Evolutionary conservation across 2,113 vertebrate genomes (phyloP), one percentile per base, ranked within the genome.

Genomic region (Pollachius pollachius): DNA sequence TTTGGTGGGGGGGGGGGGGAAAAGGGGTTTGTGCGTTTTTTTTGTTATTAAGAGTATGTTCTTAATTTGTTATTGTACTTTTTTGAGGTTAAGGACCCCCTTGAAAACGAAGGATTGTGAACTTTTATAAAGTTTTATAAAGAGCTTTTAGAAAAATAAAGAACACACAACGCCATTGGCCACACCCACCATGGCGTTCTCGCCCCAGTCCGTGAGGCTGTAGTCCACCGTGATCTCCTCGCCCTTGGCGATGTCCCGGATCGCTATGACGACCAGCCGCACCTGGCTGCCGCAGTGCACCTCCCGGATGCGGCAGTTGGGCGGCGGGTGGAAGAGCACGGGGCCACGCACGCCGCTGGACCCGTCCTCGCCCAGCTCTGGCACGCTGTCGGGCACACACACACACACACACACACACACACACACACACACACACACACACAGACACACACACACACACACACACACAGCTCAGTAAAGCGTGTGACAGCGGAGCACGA

Each of bases 191-290:
- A 93, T 77, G 34, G 90, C 76, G 15, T 92, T 93, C 60, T 93
- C 92, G 27, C 92, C 88, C 91, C 91, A 92, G 74, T 93, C 91
- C 0, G 88, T 90, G 76, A 92, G 85, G 79, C 91, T 92, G 86
- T 93, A 93, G 85, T 93, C 92, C 69, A 93, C 91, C 0, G 92
- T 93, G 68, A 93, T 93, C 79, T 93, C 92, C 80, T 93, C 92
- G 13, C 92, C 92, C 77, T 93, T 93, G 63, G 88, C 88, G 8
- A 93, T 93, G 81, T 93, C 92, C 72, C 91, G 82, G 37, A 93
- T 92, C 5, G 91, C 92, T 76, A 93, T 91, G 82, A 93, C 92
- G 16, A 92, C 90, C 69, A 93, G 73, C 5, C 91, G 90, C 63
- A 92, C 91, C 83, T 92, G 92, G 58, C 89, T 91, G 72, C 92